Evolutionary conservation across 64 coral and sea anemone genomes (phyloP).

Genomic region (Trachythela sp.): DNA sequence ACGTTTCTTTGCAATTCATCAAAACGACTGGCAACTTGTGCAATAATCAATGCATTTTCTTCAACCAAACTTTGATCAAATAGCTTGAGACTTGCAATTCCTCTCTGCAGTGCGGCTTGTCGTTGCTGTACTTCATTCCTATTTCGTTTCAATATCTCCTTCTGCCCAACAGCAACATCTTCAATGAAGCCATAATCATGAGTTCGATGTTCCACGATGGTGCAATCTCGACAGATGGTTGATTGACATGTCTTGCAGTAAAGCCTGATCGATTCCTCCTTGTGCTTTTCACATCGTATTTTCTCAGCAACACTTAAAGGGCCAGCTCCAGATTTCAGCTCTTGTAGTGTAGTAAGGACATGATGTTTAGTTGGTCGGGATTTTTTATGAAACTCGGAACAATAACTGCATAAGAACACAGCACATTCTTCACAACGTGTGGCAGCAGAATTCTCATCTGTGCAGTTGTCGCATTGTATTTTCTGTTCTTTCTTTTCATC

Average conservation of each 20-base stretch:
- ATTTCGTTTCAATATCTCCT: background rate
- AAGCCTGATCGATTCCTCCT: background rate
- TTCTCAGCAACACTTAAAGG: background rate
- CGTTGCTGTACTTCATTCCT: background rate
- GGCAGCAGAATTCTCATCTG: background rate
- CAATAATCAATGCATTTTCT: background rate
- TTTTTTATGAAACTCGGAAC: background rate
- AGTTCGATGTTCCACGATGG: background rate
- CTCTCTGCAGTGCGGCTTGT: background rate
- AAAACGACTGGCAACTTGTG: background rate
- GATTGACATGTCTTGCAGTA: background rate
- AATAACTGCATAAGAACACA: background rate
- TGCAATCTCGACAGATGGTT: conserved; percentile 1
- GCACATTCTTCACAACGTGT: background rate
- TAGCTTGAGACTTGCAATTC: background rate
- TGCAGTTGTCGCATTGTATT: background rate
- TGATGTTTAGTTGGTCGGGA: background rate
- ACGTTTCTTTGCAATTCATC: background rate
- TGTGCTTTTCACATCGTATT: background rate
- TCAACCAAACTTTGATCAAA: background rate
- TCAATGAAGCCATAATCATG: background rate
- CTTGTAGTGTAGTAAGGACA: background rate
- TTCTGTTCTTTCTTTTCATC: background rate
- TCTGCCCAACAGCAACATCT: background rate
- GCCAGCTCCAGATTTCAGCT: background rate